Percentiles rank a stretch among this genome's conserved stretches.
Conservation (phyloP, 2,113 vertebrate genomes). For the Vulpes vulpes region DNA sequence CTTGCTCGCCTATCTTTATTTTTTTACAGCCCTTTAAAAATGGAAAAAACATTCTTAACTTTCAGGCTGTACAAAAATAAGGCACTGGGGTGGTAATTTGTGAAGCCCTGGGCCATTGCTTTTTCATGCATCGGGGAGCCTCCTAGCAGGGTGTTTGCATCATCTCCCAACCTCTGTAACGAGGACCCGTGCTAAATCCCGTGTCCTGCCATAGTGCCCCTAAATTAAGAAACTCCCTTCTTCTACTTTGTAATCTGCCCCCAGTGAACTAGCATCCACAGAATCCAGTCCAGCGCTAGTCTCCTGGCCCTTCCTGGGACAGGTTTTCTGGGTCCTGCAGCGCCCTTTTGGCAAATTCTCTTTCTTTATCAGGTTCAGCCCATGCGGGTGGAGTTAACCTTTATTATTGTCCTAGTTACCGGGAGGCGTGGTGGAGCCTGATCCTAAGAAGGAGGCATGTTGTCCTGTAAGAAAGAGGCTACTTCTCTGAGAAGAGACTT, state of each 20-base stretch:
- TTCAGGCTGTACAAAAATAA: slow-evolving; percentile 23
- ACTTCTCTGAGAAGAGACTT: neutral
- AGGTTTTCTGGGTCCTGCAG: neutral
- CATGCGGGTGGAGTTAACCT: neutral
- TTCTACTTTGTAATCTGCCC: neutral
- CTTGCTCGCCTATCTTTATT: slow-evolving; percentile 23
- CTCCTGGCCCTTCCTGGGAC: neutral
- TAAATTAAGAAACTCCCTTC: neutral
- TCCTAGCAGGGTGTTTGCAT: neutral
- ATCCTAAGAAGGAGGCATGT: neutral
- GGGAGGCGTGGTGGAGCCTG: neutral
- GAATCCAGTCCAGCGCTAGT: neutral
- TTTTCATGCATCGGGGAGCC: neutral
- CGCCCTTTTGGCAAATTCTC: neutral
- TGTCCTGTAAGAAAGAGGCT: neutral
- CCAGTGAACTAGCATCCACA: neutral
- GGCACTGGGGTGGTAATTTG: neutral
- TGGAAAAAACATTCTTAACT: neutral
- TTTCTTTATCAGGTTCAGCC: neutral
- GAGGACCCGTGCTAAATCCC: neutral
- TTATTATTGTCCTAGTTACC: neutral
- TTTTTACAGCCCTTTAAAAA: slow-evolving; percentile 28
- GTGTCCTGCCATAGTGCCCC: neutral
- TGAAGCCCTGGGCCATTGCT: neutral
- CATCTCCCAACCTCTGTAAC: neutral